Percentiles rank a stretch among this genome's conserved stretches.
phyloP scores from a whole-genome alignment of 2,888 invertebrate species.

The Glyphotaelius pellucidus region DNA sequence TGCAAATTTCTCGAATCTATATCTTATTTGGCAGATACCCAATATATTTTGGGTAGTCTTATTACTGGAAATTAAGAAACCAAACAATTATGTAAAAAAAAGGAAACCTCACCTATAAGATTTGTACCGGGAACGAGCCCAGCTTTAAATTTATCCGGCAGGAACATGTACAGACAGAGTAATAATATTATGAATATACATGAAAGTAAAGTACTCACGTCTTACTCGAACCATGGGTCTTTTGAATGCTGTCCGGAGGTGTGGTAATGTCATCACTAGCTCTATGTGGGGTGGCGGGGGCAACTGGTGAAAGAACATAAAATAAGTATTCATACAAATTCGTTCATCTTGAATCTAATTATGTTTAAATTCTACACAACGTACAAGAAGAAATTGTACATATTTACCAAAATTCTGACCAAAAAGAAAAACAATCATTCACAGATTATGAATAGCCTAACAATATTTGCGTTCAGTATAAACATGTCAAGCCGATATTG shows the following conservation, averaged over 20 bases:
- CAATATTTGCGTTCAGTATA: too few relatives aligned
- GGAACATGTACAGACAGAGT: neutral
- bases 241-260: slow-evolving; percentile 81
- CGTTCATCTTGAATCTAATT: neutral
- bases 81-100: too few relatives aligned
- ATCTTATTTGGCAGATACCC: too few relatives aligned
- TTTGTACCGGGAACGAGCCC: too few relatives aligned
- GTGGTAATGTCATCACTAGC: slow-evolving; percentile 83
- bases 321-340: neutral
- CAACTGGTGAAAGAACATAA: slow-evolving; percentile 74
- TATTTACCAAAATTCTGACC: neutral
- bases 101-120: too few relatives aligned
- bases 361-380: neutral
- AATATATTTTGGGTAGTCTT: too few relatives aligned
- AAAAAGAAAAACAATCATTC: too few relatives aligned
- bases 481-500: too few relatives aligned
- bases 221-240: slow-evolving; percentile 80
- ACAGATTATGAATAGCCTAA: too few relatives aligned
- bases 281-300: slow-evolving; percentile 86
- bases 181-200: neutral
- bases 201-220: slow-evolving; percentile 74
- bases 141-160: too few relatives aligned
- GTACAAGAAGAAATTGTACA: neutral
- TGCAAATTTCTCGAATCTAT: too few relatives aligned
- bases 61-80: too few relatives aligned